A percentile compares a stretch with the other conserved stretches of the same genome.
phyloP scores from a whole-genome alignment of 2,888 invertebrate species.

The Agrochola circellaris region DNA sequence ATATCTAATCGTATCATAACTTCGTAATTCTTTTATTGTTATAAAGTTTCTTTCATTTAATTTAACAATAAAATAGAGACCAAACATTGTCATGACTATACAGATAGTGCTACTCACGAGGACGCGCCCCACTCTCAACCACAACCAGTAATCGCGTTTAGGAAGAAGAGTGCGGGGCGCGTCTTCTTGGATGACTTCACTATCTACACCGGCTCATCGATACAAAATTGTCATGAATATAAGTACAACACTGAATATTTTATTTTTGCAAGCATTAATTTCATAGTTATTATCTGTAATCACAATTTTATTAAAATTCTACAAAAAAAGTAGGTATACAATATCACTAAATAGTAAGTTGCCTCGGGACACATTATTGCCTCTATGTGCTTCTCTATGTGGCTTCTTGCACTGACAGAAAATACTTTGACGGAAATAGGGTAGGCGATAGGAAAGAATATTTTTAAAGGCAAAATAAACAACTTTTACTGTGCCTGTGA shows the following conservation, averaged over 20 bases:
- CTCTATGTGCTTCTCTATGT: background rate
- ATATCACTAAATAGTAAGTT: conserved; percentile 2
- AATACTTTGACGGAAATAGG: background rate
- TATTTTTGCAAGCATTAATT: conserved; percentile 19
- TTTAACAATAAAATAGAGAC: conserved; percentile 14
- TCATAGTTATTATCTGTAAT: conserved; percentile 16
- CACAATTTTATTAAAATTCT: conserved; percentile 26
- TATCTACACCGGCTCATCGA: background rate
- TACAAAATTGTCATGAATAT: conserved; percentile 21
- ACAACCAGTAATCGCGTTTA: too few species aligned
- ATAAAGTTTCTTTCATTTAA: background rate
- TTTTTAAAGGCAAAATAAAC: background rate
- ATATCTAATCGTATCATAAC: background rate
- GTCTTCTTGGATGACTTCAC: too few species aligned
- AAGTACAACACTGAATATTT: conserved; percentile 9
- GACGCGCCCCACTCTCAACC: too few species aligned
- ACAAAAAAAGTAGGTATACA: background rate
- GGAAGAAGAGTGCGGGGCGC: too few species aligned
- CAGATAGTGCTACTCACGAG: too few species aligned
- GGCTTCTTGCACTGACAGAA: background rate
- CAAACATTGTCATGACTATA: conserved; percentile 12
- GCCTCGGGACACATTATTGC: background rate
- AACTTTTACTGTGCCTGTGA: background rate
- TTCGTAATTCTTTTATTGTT: conserved; percentile 20
- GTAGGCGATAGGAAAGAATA: background rate